Base-by-base conservation (phyloP, 2,888 invertebrate species). In the Ceriagrion tenellum region DNA sequence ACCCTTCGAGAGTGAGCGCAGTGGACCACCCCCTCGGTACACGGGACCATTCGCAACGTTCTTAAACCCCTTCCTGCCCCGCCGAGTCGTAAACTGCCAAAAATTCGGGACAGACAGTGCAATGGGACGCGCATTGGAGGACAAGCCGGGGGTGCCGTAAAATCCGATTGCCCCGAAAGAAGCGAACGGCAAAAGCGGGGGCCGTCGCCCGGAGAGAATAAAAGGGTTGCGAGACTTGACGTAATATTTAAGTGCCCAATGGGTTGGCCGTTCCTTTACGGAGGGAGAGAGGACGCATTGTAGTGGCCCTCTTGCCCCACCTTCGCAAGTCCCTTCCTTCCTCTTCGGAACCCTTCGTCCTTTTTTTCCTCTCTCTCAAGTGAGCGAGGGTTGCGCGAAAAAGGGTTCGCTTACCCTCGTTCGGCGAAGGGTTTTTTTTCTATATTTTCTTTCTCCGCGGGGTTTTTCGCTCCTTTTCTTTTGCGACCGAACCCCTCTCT, bases 221-320 rank as follows among this genome's bases (percentile, higher is more conserved):
- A 81, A 81, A 81, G 81, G 81, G 81, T 81, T 81, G 81, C 81
- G 81, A 81, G 81, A 81, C 35, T 81, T 81, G 81, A 81, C 81
- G 81, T 81, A 81, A 81, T 81, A 81, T 35, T 81, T 81, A 81
- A 81, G 81, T 81, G 81, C 81, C 81, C 81, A 81, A 81, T 81
- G 81, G 81, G 81, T 81, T 81, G 81, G 81, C 81, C 26, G 81
- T 81, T 35, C 81, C 81, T n/a, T 26, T n/a, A 1, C 81, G 30
- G 35, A 81, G 59, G 59, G 59, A 59, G 59, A 20, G 81, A 35
- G 35, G 81, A 81, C 30, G 8, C 30, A 81, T 81, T 81, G 81
- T 59, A 59, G 16, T 81, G 13, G 35, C 81, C 35, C 35, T 69
- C 69, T 26, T 69, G 26, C n/a, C 81, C 81, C 81, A 81, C 81